Conservation (phyloP, 2,797 vertebrate genomes). For the Falco concolor region DNA sequence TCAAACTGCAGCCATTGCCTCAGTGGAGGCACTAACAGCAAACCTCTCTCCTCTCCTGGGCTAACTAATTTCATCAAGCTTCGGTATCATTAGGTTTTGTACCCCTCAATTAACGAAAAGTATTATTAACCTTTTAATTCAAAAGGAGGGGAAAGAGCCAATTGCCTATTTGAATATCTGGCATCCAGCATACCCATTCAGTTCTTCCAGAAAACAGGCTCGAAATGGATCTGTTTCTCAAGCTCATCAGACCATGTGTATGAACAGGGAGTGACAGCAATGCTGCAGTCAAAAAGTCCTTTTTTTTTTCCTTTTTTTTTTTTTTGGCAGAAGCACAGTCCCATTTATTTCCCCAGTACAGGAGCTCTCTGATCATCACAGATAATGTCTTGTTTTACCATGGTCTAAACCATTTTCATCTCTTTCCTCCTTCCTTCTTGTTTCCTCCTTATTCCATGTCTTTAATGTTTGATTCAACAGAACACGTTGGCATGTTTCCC, state of each 20-base stretch:
- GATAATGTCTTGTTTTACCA: background rate
- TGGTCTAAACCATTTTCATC: accelerated
- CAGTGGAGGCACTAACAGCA: background rate
- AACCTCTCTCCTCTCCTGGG: background rate
- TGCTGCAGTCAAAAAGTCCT: background rate
- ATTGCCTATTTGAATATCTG: background rate
- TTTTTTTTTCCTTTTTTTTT: background rate
- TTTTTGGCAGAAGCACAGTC: background rate
- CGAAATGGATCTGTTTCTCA: background rate
- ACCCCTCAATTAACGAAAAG: background rate
- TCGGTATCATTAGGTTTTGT: accelerated
- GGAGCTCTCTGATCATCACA: background rate
- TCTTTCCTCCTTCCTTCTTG: background rate
- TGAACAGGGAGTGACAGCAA: accelerated
- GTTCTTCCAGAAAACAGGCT: background rate
- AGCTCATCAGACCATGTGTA: background rate
- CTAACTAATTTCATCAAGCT: background rate
- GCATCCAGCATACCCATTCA: background rate
- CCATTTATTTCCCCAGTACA: background rate
- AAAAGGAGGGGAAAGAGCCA: background rate
- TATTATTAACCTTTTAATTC: background rate
- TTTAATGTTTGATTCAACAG: background rate
- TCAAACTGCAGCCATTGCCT: background rate
- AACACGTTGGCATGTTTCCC: accelerated
- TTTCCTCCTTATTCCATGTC: background rate